Evolutionary conservation across 2,113 vertebrate genomes (phyloP).

Genomic region (Anguilla rostrata): DNA sequence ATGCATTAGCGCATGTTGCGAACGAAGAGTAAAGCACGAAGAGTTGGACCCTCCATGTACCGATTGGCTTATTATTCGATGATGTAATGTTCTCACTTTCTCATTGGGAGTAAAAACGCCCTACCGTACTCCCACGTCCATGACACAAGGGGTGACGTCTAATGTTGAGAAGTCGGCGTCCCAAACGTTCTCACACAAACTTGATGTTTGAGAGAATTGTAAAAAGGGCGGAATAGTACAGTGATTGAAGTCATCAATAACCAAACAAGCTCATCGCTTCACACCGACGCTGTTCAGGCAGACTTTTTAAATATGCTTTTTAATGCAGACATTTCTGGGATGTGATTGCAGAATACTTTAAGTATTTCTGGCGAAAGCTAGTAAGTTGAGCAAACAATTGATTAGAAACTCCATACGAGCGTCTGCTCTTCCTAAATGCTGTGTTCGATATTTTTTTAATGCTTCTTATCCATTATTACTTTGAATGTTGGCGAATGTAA

Average conservation of each 20-base stretch:
- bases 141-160: conserved; percentile 20
- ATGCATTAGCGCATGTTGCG: not conserved
- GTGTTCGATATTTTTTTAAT: no score
- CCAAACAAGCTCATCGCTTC: not conserved
- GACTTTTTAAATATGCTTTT: not conserved
- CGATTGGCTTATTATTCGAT: conserved; percentile 26
- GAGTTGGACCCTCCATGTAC: not conserved
- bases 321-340: not conserved
- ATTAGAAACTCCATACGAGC: no score
- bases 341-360: not conserved
- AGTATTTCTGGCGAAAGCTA: not conserved
- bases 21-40: not conserved
- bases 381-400: not conserved
- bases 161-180: not conserved
- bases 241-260: not conserved
- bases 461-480: no score
- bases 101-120: conserved; percentile 19
- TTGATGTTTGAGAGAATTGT: conserved; percentile 14
- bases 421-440: no score
- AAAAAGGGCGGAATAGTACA: not conserved
- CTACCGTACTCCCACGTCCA: not conserved
- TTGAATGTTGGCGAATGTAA: no score
- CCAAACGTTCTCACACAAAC: conserved; percentile 16
- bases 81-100: conserved; percentile 19
- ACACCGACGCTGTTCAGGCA: not conserved